Base-by-base conservation (phyloP, 2,888 invertebrate species). In the Tricholauxania praeusta region DNA sequence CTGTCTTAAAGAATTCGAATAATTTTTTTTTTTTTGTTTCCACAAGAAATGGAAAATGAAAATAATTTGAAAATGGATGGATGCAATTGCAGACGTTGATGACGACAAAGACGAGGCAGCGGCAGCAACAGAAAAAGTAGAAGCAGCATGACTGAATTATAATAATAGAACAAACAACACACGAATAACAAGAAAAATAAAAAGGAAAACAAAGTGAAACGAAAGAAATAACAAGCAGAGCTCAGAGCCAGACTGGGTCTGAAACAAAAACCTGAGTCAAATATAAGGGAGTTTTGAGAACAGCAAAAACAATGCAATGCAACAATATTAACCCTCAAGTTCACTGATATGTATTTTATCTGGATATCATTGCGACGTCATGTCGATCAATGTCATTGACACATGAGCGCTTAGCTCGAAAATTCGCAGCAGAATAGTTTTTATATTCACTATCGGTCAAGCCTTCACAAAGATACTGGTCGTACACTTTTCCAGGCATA, bases 1-100 rank as follows among this genome's bases (percentile, higher is more conserved):
- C 71, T 55, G 75, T 75, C 72, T 74, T 39, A 39, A 39, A 39
- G 39, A 59, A 70, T 39, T 70, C 62, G 32, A 70, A 72, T 62
- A 73, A 39, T 39, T 39, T 39, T 39, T 7, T 39, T 6, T 10
- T 39, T 39, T 28, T 53, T 48, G 15, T 63, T 63, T 49, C 32
- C 6, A 63, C 63, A 62, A 62, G 63, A 39, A 57, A 39, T 39
- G 39, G 39, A 39, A 28, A 63, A 70, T 28, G 53, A 70, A 63
- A 63, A 70, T 49, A 32, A 51, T 17, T 70, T 62, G 70, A 70
- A 39, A 70, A 70, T 70, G 70, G 15, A 53, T 39, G 39, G 39
- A 60, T 60, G 60, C 59, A 60, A 69, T 53, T 63, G 62, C 62
- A 70, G 62, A n/a, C 32, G 14, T 12, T 47, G 19, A 55, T 19